Evolutionary conservation across 1,140 invertebrate genomes (phyloP), one percentile per base, ranked within the genome.

Genomic region (Lepidotrigona ventralis): DNA sequence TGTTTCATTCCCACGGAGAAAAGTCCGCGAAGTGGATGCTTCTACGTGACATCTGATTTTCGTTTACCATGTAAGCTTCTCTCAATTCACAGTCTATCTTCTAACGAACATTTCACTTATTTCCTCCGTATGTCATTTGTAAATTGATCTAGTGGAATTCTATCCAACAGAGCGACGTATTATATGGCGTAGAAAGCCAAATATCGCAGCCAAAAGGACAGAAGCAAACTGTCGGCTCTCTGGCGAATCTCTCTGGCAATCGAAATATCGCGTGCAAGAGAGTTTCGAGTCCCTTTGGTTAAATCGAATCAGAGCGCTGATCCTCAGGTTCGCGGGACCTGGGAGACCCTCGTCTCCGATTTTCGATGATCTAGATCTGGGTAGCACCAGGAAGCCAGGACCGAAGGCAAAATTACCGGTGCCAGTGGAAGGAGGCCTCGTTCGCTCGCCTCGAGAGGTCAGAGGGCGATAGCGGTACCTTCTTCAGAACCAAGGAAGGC

Each of bases 401-500:
- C 89, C 88, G 88, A 89, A 87, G 86, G 90, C 87, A 90, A 93
- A 93, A 93, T 93, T 92, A 93, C 91, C 90, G 90, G 91, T 93
- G 87, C 90, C 86, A 84, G 89, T 90, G 88, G 89, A 92, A 91
- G 91, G 90, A 92, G 91, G 89, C 84, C 90, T 91, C 87, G 88
- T 89, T 93, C 89, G 89, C 91, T 92, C 86, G 90, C 82, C 86
- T 88, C 39, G 84, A 90, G 91, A 90, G 93, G 93, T 94, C 93
- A 94, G 88, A 93, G 93, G 93, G 92, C 92, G 91, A 92, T 94
- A 94, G 93, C 93, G 93, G 93, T 94, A 94, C 92, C 91, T 86
- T 92, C 91, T 88, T 88, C 72, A 68, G 68, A 70, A 69, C 79
- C 83, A 86, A 91, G 89, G 90, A 91, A 91, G 87, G 84, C 85